These are phyloP conservation scores for Apis dorsata DNA, from an alignment of 1,140 invertebrate genomes.

Conservation along the genomic window DNA sequence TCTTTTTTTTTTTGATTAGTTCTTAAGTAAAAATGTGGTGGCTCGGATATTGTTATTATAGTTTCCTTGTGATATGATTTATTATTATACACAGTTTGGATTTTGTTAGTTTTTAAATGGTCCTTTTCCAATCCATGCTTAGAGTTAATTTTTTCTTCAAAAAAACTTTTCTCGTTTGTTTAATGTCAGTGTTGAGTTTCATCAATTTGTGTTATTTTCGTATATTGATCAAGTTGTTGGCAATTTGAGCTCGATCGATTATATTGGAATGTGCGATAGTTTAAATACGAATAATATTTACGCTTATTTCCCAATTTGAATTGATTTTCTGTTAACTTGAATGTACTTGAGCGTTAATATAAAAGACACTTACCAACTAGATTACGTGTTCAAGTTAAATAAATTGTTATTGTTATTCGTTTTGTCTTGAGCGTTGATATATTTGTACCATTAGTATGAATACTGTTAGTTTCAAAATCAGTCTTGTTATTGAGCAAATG, in stretches of 20 bases:
- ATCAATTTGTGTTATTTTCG: not conserved
- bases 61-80: not conserved
- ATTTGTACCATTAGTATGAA: not conserved
- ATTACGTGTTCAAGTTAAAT: not conserved
- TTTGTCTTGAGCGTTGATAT: not conserved
- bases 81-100: no score
- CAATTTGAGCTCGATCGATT: not conserved
- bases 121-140: not conserved
- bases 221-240: not conserved
- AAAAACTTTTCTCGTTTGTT: not conserved
- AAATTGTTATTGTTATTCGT: not conserved
- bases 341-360: not conserved
- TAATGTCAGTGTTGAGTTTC: not conserved
- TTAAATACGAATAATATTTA: not conserved
- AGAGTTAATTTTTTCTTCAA: not conserved
- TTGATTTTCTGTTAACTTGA: not conserved
- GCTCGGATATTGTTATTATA: not conserved
- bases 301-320: not conserved
- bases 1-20: not conserved
- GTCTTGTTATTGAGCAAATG: slow-evolving; percentile 10
- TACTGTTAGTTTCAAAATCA: slow-evolving; percentile 2
- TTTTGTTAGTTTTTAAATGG: not conserved
- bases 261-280: not conserved
- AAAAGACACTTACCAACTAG: not conserved
- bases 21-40: not conserved